Base-by-base conservation (phyloP, 1,140 invertebrate species). In the Sminthurides bifidus region DNA sequence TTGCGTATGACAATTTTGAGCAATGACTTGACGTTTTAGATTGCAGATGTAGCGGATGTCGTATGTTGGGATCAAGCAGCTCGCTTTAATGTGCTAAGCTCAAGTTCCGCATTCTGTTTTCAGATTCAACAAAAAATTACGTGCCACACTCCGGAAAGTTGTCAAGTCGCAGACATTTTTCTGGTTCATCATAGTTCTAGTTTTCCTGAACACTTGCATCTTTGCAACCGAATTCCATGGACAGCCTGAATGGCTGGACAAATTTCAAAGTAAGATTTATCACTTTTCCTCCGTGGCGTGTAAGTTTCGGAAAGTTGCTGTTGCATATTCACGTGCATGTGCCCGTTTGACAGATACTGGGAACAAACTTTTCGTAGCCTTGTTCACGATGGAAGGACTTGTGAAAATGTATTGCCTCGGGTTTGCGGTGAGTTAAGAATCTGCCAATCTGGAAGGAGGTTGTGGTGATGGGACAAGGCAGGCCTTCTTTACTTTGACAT, bases 321-420 rank as follows among this genome's bases (percentile, higher is more conserved):
- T 19, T 56, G n/a, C n/a, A n/a, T n/a, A n/a, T n/a, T n/a, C n/a
- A n/a, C n/a, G n/a, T n/a, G n/a, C n/a, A n/a, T n/a, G 46, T 3
- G 17, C 69, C 67, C 66, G 69, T 62, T 44, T 76, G 78, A 31
- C 74, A 89, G 91, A 92, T 69, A 79, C 82, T 66, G 93, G 92
- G 58, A 99, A 99, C 72, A 81, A 94, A 67, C 89, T 98, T 74
- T 98, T 99, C 74, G 92, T 98, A 56, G 84, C 88, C 4, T 79
- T 99, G 40, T 99, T 98, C 75, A 89, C 92, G 17, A 77, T 95
- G 71, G 95, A 99, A 77, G 98, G 98, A 94, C 79, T 98, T 66
- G 75, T 98, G 50, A 99, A 99, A 76, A 96, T 99, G 92, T 98
- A 98, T 78, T 95, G 92, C 74, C 81, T 99, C 71, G 95, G 95